phyloP scores from a whole-genome alignment of 1,140 invertebrate species.

The Drosophila fuyamai region DNA sequence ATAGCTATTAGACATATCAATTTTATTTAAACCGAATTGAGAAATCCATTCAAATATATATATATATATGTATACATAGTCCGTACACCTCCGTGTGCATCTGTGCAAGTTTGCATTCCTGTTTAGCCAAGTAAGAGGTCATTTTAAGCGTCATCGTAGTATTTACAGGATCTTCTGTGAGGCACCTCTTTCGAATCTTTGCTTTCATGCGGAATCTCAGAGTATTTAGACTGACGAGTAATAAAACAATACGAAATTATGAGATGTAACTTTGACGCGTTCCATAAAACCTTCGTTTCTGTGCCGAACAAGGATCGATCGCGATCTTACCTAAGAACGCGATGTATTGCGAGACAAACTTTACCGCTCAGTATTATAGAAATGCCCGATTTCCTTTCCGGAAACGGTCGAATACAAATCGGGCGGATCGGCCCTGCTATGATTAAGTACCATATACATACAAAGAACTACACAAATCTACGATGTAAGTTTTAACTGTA shows the following conservation, averaged over 20 bases:
- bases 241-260: slow-evolving; percentile 43
- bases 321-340: slow-evolving; percentile 13
- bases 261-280: slow-evolving; percentile 18
- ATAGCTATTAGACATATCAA: slow-evolving; percentile 85
- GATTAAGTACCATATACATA: slow-evolving; percentile 71
- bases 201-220: slow-evolving; percentile 41
- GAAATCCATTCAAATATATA: slow-evolving; percentile 32
- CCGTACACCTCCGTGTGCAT: slow-evolving; percentile 24
- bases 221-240: slow-evolving; percentile 56
- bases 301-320: slow-evolving; percentile 28
- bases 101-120: slow-evolving; percentile 63
- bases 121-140: slow-evolving; percentile 61
- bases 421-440: slow-evolving; percentile 37
- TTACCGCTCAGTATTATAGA: slow-evolving; percentile 64
- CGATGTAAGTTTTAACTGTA: slow-evolving; percentile 82
- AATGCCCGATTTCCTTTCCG: slow-evolving; percentile 4
- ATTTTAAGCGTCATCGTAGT: slow-evolving; percentile 54
- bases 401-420: not conserved
- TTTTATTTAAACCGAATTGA: slow-evolving; percentile 65
- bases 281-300: slow-evolving; percentile 18
- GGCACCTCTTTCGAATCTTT: slow-evolving; percentile 39
- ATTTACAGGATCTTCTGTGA: slow-evolving; percentile 28
- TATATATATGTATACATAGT: slow-evolving; percentile 36
- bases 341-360: slow-evolving; percentile 36
- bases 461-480: slow-evolving; percentile 72